phyloP scores from a whole-genome alignment of 1,140 invertebrate genomes.

The Drosophila yakuba region DNA sequence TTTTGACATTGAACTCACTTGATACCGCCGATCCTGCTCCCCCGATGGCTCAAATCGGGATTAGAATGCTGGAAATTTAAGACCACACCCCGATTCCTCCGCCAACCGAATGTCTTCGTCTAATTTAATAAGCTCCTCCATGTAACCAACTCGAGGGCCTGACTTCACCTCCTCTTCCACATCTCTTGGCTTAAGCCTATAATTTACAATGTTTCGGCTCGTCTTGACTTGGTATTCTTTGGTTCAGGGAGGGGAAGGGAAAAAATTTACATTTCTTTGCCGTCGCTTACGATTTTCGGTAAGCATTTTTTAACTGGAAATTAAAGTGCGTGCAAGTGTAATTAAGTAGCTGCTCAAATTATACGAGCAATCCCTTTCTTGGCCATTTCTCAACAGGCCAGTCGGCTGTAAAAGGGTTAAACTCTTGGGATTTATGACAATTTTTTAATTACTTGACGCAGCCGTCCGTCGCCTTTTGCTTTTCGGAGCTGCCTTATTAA shows the following conservation, averaged over 20 bases:
- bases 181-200: constrained; percentile 66
- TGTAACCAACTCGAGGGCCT: constrained; percentile 43
- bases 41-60: constrained; percentile 62
- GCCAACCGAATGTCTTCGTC: constrained; percentile 24
- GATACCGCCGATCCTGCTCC: constrained; percentile 27
- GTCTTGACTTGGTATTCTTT: constrained; percentile 63
- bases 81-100: constrained; percentile 17
- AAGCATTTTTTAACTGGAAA: constrained; percentile 62
- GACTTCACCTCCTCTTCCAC: constrained; percentile 12
- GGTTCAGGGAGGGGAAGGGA: neutral
- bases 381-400: constrained; percentile 64
- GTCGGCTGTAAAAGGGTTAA: constrained; percentile 74
- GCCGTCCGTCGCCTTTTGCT: constrained; percentile 1
- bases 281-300: constrained; percentile 27
- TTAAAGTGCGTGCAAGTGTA: constrained; percentile 82
- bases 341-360: constrained; percentile 75
- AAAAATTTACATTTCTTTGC: constrained; percentile 70
- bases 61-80: constrained; percentile 66
- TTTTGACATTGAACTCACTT: constrained; percentile 75
- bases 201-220: constrained; percentile 78
- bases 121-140: constrained; percentile 74
- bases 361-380: constrained; percentile 42
- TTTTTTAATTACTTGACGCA: constrained; percentile 70
- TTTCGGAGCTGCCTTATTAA: constrained; percentile 30
- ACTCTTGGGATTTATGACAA: constrained; percentile 75